Base-by-base conservation (phyloP, 2,888 invertebrate species). In the Ditula angustiorana region DNA sequence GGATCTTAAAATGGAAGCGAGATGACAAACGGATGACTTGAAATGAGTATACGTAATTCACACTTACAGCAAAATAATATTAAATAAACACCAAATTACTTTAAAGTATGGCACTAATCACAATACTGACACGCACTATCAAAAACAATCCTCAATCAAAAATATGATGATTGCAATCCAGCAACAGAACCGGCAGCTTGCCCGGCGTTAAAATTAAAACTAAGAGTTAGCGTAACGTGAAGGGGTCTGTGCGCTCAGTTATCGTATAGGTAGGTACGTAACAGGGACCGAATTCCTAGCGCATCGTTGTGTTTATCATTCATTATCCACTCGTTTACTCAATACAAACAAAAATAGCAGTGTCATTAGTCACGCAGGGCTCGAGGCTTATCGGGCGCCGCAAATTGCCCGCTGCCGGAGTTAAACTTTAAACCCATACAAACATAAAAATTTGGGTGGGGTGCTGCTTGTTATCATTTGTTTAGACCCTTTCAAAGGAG, bases 321-420 rank as follows among this genome's bases (percentile, higher is more conserved):
- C 77, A 80, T 81, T 87, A 87, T 85, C 79, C 71, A 76, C 75
- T 82, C 78, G 77, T 81, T 57, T 83, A 82, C 78, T 75, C 79
- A 79, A 79, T 81, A 82, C 77, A 83, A 81, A 83, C 79, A 85
- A 75, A 87, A 85, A 88, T 87, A 86, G 75, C 81, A 77, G 70
- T 50, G 74, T 72, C 82, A 83, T 88, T 88, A 88, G 86, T 89
- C 88, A 88, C 77, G 75, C 76, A 81, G 77, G 75, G 76, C 76
- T 71, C 75, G 66, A 71, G 70, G 68, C 82, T 87, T 87, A 87
- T 88, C 86, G 77, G 66, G 71, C 69, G 19, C 67, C 69, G 70
- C 71, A 77, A 81, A 82, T 58, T 50, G 33, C 76, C 76, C 71
- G 75, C 75, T 73, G 69, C 73, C 71, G 74, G 77, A 76, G 67